Conservation (phyloP, 2,113 vertebrate genomes). For the Pristiophorus japonicus region DNA sequence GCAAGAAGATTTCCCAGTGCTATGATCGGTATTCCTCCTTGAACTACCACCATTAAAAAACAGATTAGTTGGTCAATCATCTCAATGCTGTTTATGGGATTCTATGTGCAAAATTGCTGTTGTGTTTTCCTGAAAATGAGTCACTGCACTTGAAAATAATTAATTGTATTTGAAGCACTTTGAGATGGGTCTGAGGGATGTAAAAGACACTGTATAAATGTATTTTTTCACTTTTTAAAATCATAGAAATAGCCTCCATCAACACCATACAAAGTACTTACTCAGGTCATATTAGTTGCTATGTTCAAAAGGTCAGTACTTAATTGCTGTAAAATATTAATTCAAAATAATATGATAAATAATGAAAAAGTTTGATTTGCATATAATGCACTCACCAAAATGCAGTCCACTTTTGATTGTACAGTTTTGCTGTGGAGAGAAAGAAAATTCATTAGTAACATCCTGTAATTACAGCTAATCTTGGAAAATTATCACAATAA, state of each 20-base stretch:
- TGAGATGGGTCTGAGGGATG: too few species aligned
- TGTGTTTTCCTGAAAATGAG: background rate
- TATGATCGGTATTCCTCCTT: background rate
- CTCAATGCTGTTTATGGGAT: background rate
- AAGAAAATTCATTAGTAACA: slow-evolving; percentile 45
- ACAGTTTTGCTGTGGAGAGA: slow-evolving; percentile 86
- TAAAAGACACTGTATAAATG: background rate
- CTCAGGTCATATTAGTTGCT: background rate
- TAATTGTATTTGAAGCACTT: background rate
- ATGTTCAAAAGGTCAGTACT: background rate
- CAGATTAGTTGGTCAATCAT: background rate
- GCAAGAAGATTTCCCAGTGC: background rate
- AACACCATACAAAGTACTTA: background rate
- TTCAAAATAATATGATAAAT: background rate
- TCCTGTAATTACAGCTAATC: background rate
- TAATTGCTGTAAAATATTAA: background rate
- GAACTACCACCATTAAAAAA: background rate
- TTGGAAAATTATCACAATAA: background rate
- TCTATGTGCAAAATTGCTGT: background rate
- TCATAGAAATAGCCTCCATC: background rate
- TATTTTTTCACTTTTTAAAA: background rate
- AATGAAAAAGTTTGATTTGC: background rate
- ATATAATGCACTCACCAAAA: slow-evolving; percentile 82
- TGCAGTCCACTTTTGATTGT: slow-evolving; percentile 97
- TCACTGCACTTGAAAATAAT: background rate